Conservation (phyloP, 2,888 invertebrate species). For the Drosophila suboccidentalis region DNA sequence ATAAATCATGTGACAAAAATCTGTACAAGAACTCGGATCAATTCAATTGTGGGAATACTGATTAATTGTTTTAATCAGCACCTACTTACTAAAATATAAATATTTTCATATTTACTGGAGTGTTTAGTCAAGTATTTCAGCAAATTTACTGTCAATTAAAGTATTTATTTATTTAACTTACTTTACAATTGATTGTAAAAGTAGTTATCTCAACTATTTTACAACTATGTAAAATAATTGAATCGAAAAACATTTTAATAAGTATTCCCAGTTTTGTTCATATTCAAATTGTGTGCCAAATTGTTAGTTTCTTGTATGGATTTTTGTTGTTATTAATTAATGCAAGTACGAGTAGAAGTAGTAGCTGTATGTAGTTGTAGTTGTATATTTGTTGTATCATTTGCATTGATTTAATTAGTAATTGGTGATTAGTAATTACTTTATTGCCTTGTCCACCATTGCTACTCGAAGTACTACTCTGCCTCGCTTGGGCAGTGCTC, state of each 20-base stretch:
- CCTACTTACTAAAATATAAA: no score
- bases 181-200: no score
- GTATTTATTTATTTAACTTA: no score
- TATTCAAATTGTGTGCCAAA: neutral
- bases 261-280: no score
- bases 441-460: slow-evolving; percentile 86
- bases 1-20: slow-evolving; percentile 32
- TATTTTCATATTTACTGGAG: no score
- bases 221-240: no score
- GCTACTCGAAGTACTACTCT: slow-evolving; percentile 86
- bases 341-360: slow-evolving; percentile 4
- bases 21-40: slow-evolving; percentile 41
- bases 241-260: no score
- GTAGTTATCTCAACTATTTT: no score
- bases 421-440: slow-evolving; percentile 85
- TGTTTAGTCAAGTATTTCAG: no score
- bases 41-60: neutral
- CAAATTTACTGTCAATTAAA: no score
- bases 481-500: slow-evolving; percentile 85
- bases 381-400: slow-evolving; percentile 13
- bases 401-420: slow-evolving; percentile 69
- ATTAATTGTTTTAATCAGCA: neutral
- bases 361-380: slow-evolving; percentile 4
- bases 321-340: slow-evolving; percentile 26
- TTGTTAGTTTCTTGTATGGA: slow-evolving; percentile 36